Base-by-base conservation (phyloP, 2,113 vertebrate species). In the Lutjanus erythropterus region DNA sequence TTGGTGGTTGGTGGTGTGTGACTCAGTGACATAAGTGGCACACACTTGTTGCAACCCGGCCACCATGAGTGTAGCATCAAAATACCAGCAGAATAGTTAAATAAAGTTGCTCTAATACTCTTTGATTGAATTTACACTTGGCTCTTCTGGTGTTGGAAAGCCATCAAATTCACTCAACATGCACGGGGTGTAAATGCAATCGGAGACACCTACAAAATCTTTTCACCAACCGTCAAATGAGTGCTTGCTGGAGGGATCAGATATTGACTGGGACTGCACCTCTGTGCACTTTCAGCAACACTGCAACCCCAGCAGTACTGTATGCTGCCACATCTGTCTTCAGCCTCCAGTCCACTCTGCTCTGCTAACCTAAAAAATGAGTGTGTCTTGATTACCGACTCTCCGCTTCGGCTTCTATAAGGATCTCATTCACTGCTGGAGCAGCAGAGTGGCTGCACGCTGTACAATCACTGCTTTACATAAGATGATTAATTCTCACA, bases 401-500 rank as follows among this genome's bases (percentile, higher is more conserved):
- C 29, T 47, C 14, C 9, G 15, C 64, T 62, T 58, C 42, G 39
- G 21, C 56, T 66, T 49, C 52, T 68, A 12, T 10, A 12, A 62
- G 52, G 44, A 53, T 53, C 25, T 65, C 56, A 29, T 47, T 68
- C 33, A 44, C 62, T 37, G 73, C 46, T 39, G 41, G 50, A 67
- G 53, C 21, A 23, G 74, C 49, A 50, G 31, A 81, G 53, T 14
- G 27, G 52, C 58, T 64, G 47, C 6, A 1, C 21, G 19, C 25
- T 12, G 69, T 35, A 31, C 65, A n/a, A 15, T 42, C 42, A n/a
- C 25, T 19, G 41, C 50, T 83, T 78, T 53, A 62, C 78, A 78
- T 71, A 9, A 59, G 37, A 49, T 79, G 75, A 86, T 72, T 16
- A 37, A 91, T 86, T 61, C 18, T 5, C 55, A 56, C 50, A 78